These are phyloP conservation scores for Montifringilla adamsi DNA, from an alignment of 2,113 vertebrate genomes.

Conservation along the genomic window DNA sequence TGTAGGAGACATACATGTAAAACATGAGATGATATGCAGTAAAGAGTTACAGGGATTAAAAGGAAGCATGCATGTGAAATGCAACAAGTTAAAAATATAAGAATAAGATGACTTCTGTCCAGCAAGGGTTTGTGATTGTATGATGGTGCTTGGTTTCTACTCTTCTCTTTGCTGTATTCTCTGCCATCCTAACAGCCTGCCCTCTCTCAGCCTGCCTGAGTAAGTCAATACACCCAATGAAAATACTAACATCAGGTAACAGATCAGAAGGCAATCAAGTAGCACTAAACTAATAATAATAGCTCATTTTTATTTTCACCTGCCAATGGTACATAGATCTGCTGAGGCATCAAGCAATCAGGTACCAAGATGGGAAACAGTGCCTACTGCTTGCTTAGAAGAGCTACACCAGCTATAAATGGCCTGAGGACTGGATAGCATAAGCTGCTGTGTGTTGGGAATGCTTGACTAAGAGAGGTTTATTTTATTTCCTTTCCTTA, in stretches of 20 bases:
- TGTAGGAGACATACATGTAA: background rate
- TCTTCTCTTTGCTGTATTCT: background rate
- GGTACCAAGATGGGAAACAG: background rate
- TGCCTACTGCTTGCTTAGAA: background rate
- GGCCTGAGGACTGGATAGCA: background rate
- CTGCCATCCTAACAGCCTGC: background rate
- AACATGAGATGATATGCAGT: background rate
- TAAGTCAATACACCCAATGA: background rate
- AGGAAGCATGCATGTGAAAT: accelerated
- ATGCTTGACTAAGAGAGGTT: background rate
- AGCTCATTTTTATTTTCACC: background rate
- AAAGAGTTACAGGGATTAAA: background rate
- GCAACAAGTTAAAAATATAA: background rate
- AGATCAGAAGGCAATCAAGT: background rate
- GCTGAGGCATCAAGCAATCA: background rate
- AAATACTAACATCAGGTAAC: background rate
- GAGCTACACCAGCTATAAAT: background rate
- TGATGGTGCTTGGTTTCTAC: background rate
- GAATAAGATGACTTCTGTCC: background rate
- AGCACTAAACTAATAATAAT: background rate
- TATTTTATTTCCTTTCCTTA: background rate
- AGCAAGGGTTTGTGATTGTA: background rate
- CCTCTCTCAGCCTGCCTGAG: background rate
- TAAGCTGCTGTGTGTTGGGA: background rate
- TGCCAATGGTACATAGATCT: background rate